phyloP scores from a whole-genome alignment of 2,888 invertebrate genomes.

The Erebia epiphron region DNA sequence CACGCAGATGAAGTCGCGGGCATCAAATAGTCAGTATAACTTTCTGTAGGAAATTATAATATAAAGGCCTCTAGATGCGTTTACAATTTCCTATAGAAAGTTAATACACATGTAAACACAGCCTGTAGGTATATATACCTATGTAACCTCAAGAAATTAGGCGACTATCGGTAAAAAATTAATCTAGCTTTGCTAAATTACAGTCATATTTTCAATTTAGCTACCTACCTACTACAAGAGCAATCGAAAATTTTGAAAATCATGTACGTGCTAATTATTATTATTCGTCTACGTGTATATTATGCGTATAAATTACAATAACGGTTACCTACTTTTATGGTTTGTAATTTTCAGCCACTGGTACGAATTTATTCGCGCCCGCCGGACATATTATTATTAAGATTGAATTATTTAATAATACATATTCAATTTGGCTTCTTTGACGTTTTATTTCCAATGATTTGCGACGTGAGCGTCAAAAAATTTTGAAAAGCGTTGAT shows the following conservation, averaged over 20 bases:
- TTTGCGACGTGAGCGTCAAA: conserved; percentile 8
- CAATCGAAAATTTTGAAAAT: conserved; percentile 11
- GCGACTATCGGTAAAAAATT: too few species aligned
- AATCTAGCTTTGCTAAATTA: too few species aligned
- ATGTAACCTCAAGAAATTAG: too few species aligned
- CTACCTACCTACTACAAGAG: background rate
- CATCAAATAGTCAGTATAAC: too few species aligned
- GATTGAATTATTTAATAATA: conserved; percentile 11
- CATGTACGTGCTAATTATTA: background rate
- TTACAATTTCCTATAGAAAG: too few species aligned
- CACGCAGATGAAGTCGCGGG: too few species aligned
- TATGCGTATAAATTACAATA: conserved; percentile 17
- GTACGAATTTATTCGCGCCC: conserved; percentile 22
- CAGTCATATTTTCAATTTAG: too few species aligned
- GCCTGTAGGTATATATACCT: too few species aligned
- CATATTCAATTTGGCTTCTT: conserved; percentile 5
- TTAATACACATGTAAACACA: too few species aligned
- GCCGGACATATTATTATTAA: background rate
- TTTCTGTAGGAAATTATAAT: too few species aligned
- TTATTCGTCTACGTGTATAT: conserved; percentile 3
- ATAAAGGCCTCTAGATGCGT: too few species aligned
- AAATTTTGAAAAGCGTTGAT: background rate
- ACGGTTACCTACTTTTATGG: conserved; percentile 3
- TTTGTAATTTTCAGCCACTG: conserved; percentile 5
- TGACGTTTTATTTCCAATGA: background rate